Conservation (phyloP, 2,113 vertebrate species). For the Chaetodon trifascialis region DNA sequence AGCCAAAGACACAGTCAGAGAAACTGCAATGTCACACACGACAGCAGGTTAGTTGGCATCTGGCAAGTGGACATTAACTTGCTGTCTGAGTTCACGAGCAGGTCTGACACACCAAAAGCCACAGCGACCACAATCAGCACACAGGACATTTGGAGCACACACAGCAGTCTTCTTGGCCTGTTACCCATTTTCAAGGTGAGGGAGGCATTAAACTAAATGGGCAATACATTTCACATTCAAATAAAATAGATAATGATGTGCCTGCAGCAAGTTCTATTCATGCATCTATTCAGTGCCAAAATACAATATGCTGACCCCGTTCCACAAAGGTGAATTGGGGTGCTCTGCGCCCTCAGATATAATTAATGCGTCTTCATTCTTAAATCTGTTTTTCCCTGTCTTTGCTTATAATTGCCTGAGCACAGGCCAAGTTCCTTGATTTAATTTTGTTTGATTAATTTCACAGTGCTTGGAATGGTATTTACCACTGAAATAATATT, state of each 20-base stretch:
- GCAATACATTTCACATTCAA: conserved; percentile 47
- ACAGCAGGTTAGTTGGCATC: conserved; percentile 62
- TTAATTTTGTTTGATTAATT: conserved; percentile 38
- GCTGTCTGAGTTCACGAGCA: conserved; percentile 41
- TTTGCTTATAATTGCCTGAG: conserved; percentile 8
- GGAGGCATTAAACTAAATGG: conserved; percentile 29
- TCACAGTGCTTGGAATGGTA: neutral
- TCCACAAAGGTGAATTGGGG: conserved; percentile 18
- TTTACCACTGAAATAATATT: conserved; percentile 14
- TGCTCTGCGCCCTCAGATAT: conserved; percentile 10
- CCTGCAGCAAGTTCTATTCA: neutral
- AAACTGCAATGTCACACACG: conserved; percentile 54
- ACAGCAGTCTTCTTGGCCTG: conserved; percentile 41
- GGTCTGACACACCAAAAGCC: conserved; percentile 53
- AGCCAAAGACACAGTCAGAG: conserved; percentile 62
- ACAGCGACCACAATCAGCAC: conserved; percentile 23
- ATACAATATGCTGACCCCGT: conserved; percentile 17
- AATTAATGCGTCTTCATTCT: conserved; percentile 27
- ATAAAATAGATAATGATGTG: conserved; percentile 31
- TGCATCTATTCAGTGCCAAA: conserved; percentile 28
- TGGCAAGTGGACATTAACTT: conserved; percentile 57
- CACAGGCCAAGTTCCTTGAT: conserved; percentile 16
- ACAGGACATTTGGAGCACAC: conserved; percentile 19
- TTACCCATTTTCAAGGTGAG: conserved; percentile 60
- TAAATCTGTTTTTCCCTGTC: neutral